These are phyloP conservation scores for Sminthurinus signatus DNA, from an alignment of 1,140 invertebrate species.

Conservation along the genomic window DNA sequence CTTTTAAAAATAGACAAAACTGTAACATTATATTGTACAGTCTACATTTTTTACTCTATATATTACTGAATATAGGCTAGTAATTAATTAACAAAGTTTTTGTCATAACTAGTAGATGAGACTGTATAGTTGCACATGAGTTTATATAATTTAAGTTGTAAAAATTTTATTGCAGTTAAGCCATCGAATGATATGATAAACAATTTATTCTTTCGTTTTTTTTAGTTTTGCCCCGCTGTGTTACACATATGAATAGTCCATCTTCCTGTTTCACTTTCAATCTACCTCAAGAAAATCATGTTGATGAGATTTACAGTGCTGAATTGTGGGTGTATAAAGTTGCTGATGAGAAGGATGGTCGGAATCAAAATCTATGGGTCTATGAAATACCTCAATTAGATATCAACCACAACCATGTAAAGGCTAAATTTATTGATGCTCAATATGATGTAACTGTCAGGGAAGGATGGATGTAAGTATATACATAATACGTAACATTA, in stretches of 20 bases:
- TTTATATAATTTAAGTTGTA: no score
- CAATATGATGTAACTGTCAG: not conserved
- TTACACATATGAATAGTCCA: no score
- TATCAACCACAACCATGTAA: not conserved
- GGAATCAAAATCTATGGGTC: conserved; percentile 63
- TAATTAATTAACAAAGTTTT: no score
- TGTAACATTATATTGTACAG: no score
- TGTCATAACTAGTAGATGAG: no score
- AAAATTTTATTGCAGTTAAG: not conserved
- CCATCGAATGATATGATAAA: not conserved
- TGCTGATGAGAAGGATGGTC: conserved; percentile 52
- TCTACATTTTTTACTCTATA: no score
- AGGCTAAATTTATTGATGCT: not conserved
- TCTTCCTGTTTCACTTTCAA: conserved; percentile 64
- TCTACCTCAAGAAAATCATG: conserved; percentile 60
- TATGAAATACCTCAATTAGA: not conserved
- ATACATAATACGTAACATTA: not conserved
- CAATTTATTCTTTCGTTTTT: not conserved
- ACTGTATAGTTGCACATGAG: no score
- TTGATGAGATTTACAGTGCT: conserved; percentile 57
- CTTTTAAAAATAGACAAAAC: no score
- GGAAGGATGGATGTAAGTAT: not conserved
- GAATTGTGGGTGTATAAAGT: conserved; percentile 74
- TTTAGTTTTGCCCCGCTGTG: conserved; percentile 41
- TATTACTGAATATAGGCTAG: no score